Evolutionary conservation across 2,888 invertebrate species (phyloP).

Genomic region (Ophion obscuratus): DNA sequence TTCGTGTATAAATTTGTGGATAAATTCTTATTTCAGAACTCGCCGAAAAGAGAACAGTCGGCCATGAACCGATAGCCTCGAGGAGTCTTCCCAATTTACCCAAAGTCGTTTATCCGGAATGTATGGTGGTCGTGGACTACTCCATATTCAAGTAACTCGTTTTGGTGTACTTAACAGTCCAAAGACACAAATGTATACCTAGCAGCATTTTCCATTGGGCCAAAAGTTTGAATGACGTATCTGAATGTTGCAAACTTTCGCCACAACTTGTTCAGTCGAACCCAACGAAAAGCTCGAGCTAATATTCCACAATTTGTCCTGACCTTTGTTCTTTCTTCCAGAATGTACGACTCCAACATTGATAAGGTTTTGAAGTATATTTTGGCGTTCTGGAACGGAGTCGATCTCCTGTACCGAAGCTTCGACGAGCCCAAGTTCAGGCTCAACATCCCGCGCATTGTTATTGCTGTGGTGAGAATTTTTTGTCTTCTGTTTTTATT

Average conservation of each 20-base stretch:
- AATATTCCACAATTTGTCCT: neutral
- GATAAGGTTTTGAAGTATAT: conserved; percentile 24
- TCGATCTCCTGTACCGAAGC: conserved; percentile 51
- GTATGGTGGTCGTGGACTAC: no score
- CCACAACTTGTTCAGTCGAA: no score
- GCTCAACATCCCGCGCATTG: conserved; percentile 39
- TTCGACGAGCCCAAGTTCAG: conserved; percentile 50
- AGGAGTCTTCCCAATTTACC: neutral
- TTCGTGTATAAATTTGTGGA: neutral
- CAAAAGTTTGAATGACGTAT: no score
- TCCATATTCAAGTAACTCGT: no score
- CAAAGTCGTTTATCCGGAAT: no score
- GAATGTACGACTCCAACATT: conserved; percentile 16
- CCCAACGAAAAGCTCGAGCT: neutral
- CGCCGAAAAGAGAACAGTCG: neutral
- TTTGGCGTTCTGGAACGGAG: conserved; percentile 54
- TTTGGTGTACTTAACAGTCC: no score
- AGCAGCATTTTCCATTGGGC: no score
- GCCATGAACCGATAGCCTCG: neutral
- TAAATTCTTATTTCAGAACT: neutral
- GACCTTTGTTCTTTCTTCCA: neutral
- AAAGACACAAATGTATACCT: neutral
- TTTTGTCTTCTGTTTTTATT: neutral
- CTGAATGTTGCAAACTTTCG: no score
- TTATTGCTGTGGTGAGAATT: conserved; percentile 19